Evolutionary conservation across 2,113 vertebrate genomes (phyloP).

Genomic region (Sturnira hondurensis): DNA sequence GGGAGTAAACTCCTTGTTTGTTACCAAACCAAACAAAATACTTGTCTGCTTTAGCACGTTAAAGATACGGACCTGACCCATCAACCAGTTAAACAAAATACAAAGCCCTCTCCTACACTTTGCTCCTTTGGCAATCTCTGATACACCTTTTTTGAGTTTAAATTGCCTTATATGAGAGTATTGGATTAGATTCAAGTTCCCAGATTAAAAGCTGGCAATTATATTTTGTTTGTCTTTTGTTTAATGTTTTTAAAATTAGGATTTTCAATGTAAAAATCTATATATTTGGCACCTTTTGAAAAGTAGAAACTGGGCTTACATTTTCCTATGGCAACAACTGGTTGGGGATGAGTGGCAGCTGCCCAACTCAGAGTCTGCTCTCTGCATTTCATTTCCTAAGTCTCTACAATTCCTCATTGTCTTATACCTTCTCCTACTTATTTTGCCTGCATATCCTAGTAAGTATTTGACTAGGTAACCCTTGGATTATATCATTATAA

Average conservation of each 20-base stretch:
- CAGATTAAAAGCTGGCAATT: conserved; percentile 6
- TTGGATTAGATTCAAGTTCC: background rate
- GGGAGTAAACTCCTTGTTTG: background rate
- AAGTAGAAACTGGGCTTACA: background rate
- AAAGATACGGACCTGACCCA: conserved; percentile 11
- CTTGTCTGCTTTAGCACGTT: background rate
- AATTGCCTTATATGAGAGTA: conserved; percentile 5
- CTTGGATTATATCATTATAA: background rate
- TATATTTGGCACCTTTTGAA: background rate
- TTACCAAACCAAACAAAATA: conserved; percentile 16
- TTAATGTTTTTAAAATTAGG: conserved; percentile 25
- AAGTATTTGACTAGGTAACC: background rate
- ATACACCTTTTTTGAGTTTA: conserved; percentile 6
- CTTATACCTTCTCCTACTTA: background rate
- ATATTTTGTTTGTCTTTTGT: conserved; percentile 11
- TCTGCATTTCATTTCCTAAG: background rate
- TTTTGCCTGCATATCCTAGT: background rate
- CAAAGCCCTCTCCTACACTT: background rate
- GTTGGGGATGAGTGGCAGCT: background rate
- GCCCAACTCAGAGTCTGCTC: background rate
- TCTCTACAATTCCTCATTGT: background rate
- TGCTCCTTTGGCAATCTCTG: background rate
- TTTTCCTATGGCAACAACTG: background rate
- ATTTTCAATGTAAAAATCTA: background rate
- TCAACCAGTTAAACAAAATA: background rate